A percentile compares a stretch with the other conserved stretches of the same genome.
phyloP scores from a whole-genome alignment of 2,113 vertebrate species.

The Dendropsophus ebraccatus region DNA sequence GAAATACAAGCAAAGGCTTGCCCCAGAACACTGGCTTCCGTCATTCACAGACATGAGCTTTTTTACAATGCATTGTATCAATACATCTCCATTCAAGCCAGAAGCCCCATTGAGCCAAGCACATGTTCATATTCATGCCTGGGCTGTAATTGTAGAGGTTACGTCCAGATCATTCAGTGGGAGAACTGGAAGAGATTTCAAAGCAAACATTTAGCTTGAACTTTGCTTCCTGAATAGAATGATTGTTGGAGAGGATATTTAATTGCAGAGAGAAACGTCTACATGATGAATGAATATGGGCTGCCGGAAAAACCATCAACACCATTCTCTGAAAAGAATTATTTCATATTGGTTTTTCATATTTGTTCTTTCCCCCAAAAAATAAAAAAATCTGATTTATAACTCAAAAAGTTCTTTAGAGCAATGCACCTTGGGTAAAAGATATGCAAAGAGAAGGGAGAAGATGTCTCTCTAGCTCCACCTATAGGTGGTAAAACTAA shows the following conservation, averaged over 20 bases:
- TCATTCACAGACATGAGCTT: slow-evolving; percentile 22
- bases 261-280: not conserved
- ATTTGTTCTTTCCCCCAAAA: not conserved
- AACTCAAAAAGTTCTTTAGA: too few species aligned
- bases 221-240: not conserved
- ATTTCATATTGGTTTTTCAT: not conserved
- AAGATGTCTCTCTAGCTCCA: not conserved
- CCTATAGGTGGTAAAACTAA: too few species aligned
- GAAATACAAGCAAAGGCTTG: slow-evolving; percentile 30
- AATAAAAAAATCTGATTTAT: not conserved
- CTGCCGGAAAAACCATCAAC: not conserved
- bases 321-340: not conserved
- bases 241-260: slow-evolving; percentile 23
- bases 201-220: slow-evolving; percentile 19
- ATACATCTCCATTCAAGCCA: slow-evolving; percentile 29
- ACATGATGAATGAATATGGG: not conserved
- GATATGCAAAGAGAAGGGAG: not conserved
- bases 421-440: not conserved
- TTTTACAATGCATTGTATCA: slow-evolving; percentile 34
- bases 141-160: slow-evolving; percentile 17
- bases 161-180: not conserved
- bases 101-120: slow-evolving; percentile 11
- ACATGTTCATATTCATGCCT: slow-evolving; percentile 35
- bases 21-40: slow-evolving; percentile 4
- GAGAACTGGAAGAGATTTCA: slow-evolving; percentile 35